phyloP scores from a whole-genome alignment of 2,797 vertebrate species.

The Cossypha polioptera region DNA sequence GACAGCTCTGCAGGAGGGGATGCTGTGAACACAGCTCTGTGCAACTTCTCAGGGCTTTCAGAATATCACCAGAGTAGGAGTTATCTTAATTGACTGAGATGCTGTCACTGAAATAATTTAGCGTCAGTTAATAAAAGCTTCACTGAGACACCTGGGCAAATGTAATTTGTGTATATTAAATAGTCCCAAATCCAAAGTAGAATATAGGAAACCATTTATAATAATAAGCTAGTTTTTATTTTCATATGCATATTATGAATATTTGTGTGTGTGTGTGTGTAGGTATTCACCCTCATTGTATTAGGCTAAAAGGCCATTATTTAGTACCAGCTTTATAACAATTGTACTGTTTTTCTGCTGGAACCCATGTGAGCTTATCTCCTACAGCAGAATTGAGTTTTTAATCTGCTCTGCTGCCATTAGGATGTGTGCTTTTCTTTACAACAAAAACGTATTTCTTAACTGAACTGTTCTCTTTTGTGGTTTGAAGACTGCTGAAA shows the following conservation, averaged over 20 bases:
- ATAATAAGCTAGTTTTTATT: neutral
- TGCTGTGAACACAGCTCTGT: neutral
- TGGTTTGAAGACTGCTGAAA: constrained; percentile 4
- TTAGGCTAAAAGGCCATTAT: neutral
- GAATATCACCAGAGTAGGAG: neutral
- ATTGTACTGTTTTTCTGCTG: neutral
- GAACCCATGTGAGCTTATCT: neutral
- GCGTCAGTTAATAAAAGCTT: neutral
- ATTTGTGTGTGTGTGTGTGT: neutral
- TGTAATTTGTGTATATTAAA: neutral
- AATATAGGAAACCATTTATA: neutral
- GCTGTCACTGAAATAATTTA: neutral
- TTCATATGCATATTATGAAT: neutral
- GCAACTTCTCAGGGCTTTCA: neutral
- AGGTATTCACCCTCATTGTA: neutral
- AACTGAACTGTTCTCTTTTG: neutral
- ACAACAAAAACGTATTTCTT: neutral
- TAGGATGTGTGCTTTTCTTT: constrained; percentile 3
- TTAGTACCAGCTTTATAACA: neutral
- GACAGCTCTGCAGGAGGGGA: neutral
- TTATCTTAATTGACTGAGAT: neutral
- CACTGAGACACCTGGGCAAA: neutral
- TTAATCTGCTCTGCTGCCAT: constrained; percentile 29
- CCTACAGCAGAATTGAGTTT: constrained; percentile 11
- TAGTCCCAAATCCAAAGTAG: neutral